Conservation (phyloP, 2,797 vertebrate genomes). For the Thunnus albacares region DNA sequence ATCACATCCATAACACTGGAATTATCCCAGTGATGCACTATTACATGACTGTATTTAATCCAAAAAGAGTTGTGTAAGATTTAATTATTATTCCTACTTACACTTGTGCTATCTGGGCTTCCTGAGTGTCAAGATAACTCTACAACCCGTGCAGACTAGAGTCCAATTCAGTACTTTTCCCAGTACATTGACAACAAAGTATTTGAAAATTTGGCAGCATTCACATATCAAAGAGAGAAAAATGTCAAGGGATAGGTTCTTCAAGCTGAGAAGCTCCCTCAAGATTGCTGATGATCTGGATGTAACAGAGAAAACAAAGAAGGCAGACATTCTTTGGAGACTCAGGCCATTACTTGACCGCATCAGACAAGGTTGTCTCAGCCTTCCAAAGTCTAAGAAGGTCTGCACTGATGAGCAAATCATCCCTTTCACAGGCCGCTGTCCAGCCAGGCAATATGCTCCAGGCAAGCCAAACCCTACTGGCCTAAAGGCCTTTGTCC, state of each 20-base stretch:
- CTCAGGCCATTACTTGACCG: slow-evolving; percentile 30
- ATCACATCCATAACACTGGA: too few species aligned
- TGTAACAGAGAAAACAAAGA: slow-evolving; percentile 38
- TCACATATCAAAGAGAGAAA: slow-evolving; percentile 45
- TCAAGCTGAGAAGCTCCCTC: slow-evolving; percentile 41
- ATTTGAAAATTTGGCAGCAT: slow-evolving; percentile 49
- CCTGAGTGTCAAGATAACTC: slow-evolving; percentile 44
- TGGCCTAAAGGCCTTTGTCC: slow-evolving; percentile 54
- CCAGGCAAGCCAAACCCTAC: slow-evolving; percentile 51
- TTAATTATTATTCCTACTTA: neutral
- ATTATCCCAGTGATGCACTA: too few species aligned
- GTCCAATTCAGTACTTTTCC: slow-evolving; percentile 49
- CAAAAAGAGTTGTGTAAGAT: too few species aligned
- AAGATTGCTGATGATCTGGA: slow-evolving; percentile 37
- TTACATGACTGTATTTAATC: too few species aligned
- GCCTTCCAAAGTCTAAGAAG: slow-evolving; percentile 22
- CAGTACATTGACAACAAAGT: slow-evolving; percentile 37
- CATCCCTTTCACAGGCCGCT: slow-evolving; percentile 34
- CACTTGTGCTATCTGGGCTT: slow-evolving; percentile 38
- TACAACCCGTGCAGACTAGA: slow-evolving; percentile 14
- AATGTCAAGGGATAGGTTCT: slow-evolving; percentile 39
- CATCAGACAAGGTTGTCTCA: slow-evolving; percentile 42
- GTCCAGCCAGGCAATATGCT: slow-evolving; percentile 44
- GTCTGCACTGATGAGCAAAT: slow-evolving; percentile 21
- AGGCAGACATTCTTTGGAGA: slow-evolving; percentile 47